Conservation (phyloP, 2,113 vertebrate species). For the Scatophagus argus region DNA sequence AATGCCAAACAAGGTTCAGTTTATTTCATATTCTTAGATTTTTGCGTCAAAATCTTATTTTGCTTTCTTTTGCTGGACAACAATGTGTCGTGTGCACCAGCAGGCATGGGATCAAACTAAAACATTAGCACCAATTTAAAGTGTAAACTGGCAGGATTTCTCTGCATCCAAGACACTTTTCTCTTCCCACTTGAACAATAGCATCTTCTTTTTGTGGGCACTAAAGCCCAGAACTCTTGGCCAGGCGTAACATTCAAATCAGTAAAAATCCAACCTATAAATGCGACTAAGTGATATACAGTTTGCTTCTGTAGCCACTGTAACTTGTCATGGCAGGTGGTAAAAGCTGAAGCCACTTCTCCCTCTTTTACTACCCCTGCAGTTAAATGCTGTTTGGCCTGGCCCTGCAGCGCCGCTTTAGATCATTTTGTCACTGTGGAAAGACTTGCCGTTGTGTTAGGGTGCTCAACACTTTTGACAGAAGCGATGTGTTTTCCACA, state of each 20-base stretch:
- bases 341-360: slow-evolving; percentile 30
- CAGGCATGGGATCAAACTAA: too few species aligned
- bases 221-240: slow-evolving; percentile 22
- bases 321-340: slow-evolving; percentile 50
- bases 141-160: not conserved
- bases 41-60: too few species aligned
- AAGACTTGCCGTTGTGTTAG: too few species aligned
- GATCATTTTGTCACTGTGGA: slow-evolving; percentile 27
- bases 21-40: not conserved
- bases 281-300: slow-evolving; percentile 15
- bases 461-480: too few species aligned
- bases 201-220: not conserved
- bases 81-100: too few species aligned
- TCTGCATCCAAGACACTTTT: not conserved
- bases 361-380: slow-evolving; percentile 4
- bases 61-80: too few species aligned
- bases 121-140: too few species aligned
- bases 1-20: not conserved
- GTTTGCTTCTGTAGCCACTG: slow-evolving; percentile 18
- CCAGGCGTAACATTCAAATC: not conserved
- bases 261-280: slow-evolving; percentile 43
- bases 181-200: not conserved
- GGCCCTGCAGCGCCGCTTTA: not conserved
- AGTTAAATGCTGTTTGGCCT: slow-evolving; percentile 16
- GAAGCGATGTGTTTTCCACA: too few species aligned